Base-by-base conservation (phyloP, 2,797 vertebrate species). In the Prunella strophiata region DNA sequence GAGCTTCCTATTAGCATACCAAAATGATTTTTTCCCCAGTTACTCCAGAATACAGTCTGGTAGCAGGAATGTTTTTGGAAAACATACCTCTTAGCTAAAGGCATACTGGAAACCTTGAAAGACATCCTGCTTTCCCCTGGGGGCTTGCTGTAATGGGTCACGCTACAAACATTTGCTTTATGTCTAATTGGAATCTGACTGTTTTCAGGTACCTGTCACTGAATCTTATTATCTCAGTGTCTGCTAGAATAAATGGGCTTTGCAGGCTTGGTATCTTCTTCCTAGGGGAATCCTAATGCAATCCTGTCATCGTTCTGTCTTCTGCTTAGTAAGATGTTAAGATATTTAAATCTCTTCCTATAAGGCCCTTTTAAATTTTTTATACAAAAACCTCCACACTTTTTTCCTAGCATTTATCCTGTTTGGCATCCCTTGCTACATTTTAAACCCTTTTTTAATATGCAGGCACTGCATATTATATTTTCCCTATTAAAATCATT, bases 171-270 rank as follows among this genome's bases (percentile, higher is more conserved):
- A 14, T 86, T 91, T 91, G 40, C 83, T 86, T 77, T 86, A 61
- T 72, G 57, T 70, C 66, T 94, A 94, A 90, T 78, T 75, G 79
- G 48, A 91, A 86, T 45, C 47, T 90, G 79, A 75, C 62, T 86
- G 52, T 57, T 93, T 94, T 96, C 73, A 83, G 85, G 61, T 74
- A 85, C 47, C 50, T 95, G 57, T 91, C 91, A 88, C 36, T 71
- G 81, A 48, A 74, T 93, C 65, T 59, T 73, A 67, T 71, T 87
- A 92, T 88, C 38, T 65, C 87, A 54, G 18, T 78, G 85, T 61
- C 78, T 94, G 52, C 42, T 85, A 75, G 58, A 94, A 83, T 84
- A 94, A 96, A 93, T 66, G 79, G 34, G 73, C n/a, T 82, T 94
- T 89, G 63, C 70, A 88, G 32, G 47, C 38, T 82, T 78, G 23